A percentile compares a stretch with the other conserved stretches of the same genome.
Conservation (phyloP, 2,797 vertebrate genomes). For the Cynopterus sphinx region DNA sequence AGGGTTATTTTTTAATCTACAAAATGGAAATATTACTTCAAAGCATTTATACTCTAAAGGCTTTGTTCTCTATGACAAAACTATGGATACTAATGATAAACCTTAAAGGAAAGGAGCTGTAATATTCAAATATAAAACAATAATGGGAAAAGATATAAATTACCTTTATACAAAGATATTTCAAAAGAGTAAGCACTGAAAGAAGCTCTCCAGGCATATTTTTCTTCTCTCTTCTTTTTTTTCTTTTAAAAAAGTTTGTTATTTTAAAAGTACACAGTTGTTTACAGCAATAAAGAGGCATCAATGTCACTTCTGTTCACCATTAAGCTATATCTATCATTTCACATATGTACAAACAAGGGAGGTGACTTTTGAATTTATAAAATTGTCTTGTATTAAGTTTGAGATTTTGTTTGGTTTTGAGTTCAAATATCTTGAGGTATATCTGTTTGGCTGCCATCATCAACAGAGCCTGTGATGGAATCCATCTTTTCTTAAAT, state of each 20-base stretch:
- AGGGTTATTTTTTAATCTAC: background rate
- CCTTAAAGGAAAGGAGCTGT: background rate
- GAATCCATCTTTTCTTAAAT: background rate
- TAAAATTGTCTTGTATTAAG: background rate
- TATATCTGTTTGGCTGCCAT: background rate
- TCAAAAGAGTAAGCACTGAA: slow-evolving; percentile 14
- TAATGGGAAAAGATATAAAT: background rate
- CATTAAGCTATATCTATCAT: background rate
- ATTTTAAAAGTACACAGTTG: background rate
- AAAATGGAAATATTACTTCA: background rate
- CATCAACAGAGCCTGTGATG: background rate
- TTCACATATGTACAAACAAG: background rate
- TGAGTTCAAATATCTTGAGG: background rate
- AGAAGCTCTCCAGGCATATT: background rate
- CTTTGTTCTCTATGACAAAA: background rate
- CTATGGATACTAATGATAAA: background rate
- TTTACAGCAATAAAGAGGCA: background rate
- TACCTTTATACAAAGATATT: background rate
- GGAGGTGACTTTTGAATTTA: background rate
- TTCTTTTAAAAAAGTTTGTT: background rate
- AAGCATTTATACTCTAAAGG: background rate
- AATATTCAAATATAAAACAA: background rate
- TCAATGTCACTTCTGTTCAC: background rate
- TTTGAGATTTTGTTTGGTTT: slow-evolving; percentile 6
- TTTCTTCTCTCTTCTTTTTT: background rate